Evolutionary conservation across 92 coral and sea anemone genomes (phyloP).

Genomic region (Zoanthus sociatus): DNA sequence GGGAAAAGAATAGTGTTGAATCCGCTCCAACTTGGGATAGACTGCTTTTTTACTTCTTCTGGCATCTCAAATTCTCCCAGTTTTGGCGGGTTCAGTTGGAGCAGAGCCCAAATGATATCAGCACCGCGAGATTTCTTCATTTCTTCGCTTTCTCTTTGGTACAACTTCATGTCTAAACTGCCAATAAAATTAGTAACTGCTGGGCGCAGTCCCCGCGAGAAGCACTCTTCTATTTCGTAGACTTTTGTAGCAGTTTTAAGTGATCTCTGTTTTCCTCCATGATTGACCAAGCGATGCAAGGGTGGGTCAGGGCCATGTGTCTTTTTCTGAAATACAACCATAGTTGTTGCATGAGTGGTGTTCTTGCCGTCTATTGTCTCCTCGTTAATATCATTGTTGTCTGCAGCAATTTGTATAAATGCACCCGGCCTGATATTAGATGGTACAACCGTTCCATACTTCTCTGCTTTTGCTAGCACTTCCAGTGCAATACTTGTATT

Average conservation of each 20-base stretch:
- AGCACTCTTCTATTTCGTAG: constrained; percentile 48
- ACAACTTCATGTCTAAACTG: constrained; percentile 17
- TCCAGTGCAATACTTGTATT: constrained; percentile 51
- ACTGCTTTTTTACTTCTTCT: constrained; percentile 6
- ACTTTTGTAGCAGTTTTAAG: constrained; percentile 28
- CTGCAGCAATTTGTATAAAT: constrained; percentile 47
- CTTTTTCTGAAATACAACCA: constrained; percentile 58
- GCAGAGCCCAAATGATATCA: constrained; percentile 32
- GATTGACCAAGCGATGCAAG: neutral
- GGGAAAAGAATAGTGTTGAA: constrained; percentile 45
- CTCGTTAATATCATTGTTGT: constrained; percentile 63
- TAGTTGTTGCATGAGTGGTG: constrained; percentile 63
- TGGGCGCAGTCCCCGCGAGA: constrained; percentile 46
- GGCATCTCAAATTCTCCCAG: constrained; percentile 25
- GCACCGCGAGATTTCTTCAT: constrained; percentile 17
- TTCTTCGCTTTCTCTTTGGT: constrained; percentile 38
- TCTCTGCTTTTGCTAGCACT: constrained; percentile 43
- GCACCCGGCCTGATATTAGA: constrained; percentile 40
- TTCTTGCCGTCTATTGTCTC: constrained; percentile 60
- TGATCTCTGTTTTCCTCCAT: neutral
- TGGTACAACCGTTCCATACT: constrained; percentile 53
- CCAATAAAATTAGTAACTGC: constrained; percentile 22
- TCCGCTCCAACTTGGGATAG: neutral
- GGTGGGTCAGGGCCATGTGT: constrained; percentile 50
- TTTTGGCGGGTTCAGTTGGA: constrained; percentile 43